These are phyloP conservation scores for Poecile montanus DNA, from an alignment of 2,797 vertebrate genomes.

Conservation along the genomic window DNA sequence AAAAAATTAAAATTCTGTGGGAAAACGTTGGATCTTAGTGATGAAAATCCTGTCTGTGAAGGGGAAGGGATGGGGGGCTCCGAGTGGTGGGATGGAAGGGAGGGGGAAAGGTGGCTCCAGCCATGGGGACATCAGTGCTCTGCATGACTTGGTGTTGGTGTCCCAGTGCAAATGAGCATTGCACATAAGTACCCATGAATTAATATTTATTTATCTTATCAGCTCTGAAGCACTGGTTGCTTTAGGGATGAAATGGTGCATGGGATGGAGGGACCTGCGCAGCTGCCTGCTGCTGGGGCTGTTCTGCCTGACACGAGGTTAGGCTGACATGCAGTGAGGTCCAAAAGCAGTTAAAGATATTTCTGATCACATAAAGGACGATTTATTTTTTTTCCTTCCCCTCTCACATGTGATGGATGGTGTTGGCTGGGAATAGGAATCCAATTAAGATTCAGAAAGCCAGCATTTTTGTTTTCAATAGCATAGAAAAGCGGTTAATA, in stretches of 20 bases:
- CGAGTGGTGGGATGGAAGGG: background rate
- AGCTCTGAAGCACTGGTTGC: background rate
- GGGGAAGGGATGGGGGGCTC: background rate
- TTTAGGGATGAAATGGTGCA: background rate
- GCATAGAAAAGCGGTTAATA: background rate
- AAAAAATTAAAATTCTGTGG: background rate
- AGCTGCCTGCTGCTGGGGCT: background rate
- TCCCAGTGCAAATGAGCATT: fast-evolving
- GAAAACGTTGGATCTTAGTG: background rate
- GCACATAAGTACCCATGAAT: background rate
- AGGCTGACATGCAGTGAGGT: background rate
- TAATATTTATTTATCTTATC: background rate
- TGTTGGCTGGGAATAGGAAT: background rate
- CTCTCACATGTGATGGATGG: background rate
- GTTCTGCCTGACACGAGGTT: background rate
- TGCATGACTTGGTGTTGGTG: background rate
- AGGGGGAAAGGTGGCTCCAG: background rate
- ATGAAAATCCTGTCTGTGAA: background rate
- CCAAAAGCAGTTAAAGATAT: background rate
- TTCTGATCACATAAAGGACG: background rate
- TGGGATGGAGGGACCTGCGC: background rate
- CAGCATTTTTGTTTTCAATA: background rate
- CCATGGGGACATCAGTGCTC: background rate
- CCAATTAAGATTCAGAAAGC: background rate
- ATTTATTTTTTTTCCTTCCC: background rate